These are phyloP conservation scores for Trichacis sp. DNA, from an alignment of 2,888 invertebrate species.

Conservation along the genomic window DNA sequence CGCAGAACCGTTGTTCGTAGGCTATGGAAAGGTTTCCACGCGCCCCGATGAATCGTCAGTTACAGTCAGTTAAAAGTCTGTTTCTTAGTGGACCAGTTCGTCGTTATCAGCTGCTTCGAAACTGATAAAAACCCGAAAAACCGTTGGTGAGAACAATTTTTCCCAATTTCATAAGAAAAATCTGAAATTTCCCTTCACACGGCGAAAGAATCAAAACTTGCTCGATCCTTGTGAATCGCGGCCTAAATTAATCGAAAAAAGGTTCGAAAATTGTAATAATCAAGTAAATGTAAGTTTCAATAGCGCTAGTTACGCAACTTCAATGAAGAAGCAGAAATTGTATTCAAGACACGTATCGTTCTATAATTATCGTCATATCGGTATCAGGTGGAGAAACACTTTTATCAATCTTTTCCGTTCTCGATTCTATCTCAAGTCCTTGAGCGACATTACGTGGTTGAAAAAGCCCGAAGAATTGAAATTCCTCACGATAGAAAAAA, in stretches of 20 bases:
- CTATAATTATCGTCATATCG: background rate
- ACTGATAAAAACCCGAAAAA: too few species aligned
- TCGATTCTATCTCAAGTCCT: background rate
- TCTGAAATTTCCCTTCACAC: too few species aligned
- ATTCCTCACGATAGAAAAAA: too few species aligned
- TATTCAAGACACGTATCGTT: background rate
- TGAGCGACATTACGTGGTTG: too few species aligned
- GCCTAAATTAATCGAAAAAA: too few species aligned
- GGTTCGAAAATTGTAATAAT: too few species aligned
- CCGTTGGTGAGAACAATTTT: background rate
- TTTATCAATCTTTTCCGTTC: background rate
- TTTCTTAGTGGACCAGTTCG: slow-evolving; percentile 49
- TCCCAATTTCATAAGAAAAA: too few species aligned
- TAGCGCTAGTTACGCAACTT: too few species aligned
- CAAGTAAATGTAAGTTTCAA: too few species aligned
- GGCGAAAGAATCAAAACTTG: too few species aligned
- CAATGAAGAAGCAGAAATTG: background rate
- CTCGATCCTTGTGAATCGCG: background rate
- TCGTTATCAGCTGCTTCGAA: slow-evolving; percentile 21
- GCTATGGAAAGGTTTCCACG: slow-evolving; percentile 44
- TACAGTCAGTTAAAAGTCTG: slow-evolving; percentile 53
- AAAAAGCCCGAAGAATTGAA: too few species aligned
- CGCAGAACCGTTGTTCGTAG: slow-evolving; percentile 46
- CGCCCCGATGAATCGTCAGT: slow-evolving; percentile 37
- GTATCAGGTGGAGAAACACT: background rate